Evolutionary conservation across 2,113 vertebrate species (phyloP).

Genomic region (Cyprinodon brontotheroides): DNA sequence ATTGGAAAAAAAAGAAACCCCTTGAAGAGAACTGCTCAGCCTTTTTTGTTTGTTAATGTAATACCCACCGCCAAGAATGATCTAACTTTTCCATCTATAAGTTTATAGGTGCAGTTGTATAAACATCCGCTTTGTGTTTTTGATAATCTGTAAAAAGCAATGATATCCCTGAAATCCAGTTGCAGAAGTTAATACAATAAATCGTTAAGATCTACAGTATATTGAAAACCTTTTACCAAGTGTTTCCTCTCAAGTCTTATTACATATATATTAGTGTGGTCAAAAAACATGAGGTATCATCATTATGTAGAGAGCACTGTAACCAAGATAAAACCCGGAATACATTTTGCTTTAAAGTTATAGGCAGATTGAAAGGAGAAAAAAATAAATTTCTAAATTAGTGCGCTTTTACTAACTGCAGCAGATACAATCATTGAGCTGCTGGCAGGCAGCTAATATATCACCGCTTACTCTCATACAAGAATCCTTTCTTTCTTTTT

Average conservation of each 20-base stretch:
- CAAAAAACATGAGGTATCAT: background rate
- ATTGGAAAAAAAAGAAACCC: too few relatives aligned
- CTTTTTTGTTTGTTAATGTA: too few relatives aligned
- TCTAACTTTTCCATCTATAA: background rate
- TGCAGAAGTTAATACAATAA: background rate
- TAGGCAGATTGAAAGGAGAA: constrained; percentile 19
- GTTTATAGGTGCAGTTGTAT: too few relatives aligned
- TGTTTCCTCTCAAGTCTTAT: too few relatives aligned
- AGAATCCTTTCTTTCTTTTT: constrained; percentile 71
- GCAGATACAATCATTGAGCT: constrained; percentile 63
- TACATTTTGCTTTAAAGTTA: constrained; percentile 7
- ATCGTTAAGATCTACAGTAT: background rate
- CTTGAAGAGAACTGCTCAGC: too few relatives aligned
- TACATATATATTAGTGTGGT: too few relatives aligned
- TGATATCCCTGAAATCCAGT: too few relatives aligned
- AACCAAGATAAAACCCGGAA: background rate
- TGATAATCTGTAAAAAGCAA: background rate
- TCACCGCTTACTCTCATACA: constrained; percentile 67
- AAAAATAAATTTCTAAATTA: constrained; percentile 58
- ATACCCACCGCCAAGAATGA: too few relatives aligned
- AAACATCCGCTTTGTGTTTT: background rate
- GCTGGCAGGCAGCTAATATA: constrained; percentile 57
- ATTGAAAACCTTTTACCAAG: background rate
- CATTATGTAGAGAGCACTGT: background rate
- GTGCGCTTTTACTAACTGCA: constrained; percentile 30